Base-by-base conservation (phyloP, 2,113 vertebrate genomes). In the Platysternon megacephalum region DNA sequence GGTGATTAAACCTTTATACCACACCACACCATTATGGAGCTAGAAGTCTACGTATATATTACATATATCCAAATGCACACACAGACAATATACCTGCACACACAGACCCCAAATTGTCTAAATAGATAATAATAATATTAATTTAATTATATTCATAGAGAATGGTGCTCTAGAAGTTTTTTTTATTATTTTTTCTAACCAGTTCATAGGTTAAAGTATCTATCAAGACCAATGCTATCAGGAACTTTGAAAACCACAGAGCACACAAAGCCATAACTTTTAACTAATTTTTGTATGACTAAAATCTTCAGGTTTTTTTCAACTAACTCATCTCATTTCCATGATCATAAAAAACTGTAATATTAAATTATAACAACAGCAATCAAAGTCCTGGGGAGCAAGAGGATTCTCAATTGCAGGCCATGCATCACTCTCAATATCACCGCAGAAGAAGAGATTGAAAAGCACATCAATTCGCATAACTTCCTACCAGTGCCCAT, bases 351-450 rank as follows among this genome's bases (percentile, higher is more conserved):
- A 91, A 97, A 92, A 95, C 85, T 88, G 90, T 96, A 96, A 98
- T 96, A 97, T 97, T 97, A 98, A 98, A 98, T 98, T 98, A 97
- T 95, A 98, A 97, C 97, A 98, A 98, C 98, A 98, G 98, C 98
- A 98, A 98, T 98, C 98, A 98, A 98, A 98, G 97, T 94, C 98
- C 93, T 97, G 97, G 98, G 97, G 98, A 98, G 98, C 91, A 87
- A 96, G 96, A 98, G 97, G 86, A 97, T 95, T 96, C 96, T 98
- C 98, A 4, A 98, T 96, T 98, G 97, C 98, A 96, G 96, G 86
- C 96, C 91, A 56, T 79, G 94, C 95, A 65, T 98, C 97, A 95
- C 97, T 97, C 92, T 98, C 98, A 94, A 93, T 90, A 96, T 96
- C 97, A 85, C 42, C 93, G 84, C 87, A 93, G 97, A 98, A 97